Conservation (phyloP, 2,113 vertebrate species). For the Forbesichthys papilliferus region DNA sequence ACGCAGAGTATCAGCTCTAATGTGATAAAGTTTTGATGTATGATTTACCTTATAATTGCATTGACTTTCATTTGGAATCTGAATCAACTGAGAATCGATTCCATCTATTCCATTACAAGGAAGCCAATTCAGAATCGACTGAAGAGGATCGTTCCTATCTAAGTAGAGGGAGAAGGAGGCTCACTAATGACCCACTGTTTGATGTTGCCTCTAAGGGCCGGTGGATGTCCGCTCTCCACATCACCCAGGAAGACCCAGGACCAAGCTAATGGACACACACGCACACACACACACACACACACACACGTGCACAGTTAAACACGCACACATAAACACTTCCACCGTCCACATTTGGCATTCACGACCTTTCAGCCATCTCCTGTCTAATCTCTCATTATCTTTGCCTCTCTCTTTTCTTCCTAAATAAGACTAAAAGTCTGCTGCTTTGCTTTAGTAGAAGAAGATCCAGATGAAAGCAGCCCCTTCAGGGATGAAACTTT, state of each 20-base stretch:
- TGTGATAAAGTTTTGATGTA: too few species aligned
- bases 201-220: slow-evolving; percentile 63
- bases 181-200: slow-evolving; percentile 68
- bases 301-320: slow-evolving; percentile 7
- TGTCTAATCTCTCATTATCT: slow-evolving; percentile 21
- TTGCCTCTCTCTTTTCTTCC: slow-evolving; percentile 22
- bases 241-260: slow-evolving; percentile 40
- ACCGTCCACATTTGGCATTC: slow-evolving; percentile 22
- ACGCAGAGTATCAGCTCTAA: too few species aligned
- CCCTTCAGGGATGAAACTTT: slow-evolving; percentile 1
- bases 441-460: slow-evolving; percentile 42
- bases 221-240: slow-evolving; percentile 58
- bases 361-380: slow-evolving; percentile 25
- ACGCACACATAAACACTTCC: slow-evolving; percentile 3
- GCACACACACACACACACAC: slow-evolving; percentile 7
- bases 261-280: slow-evolving; percentile 40
- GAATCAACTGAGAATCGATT: too few species aligned
- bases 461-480: slow-evolving; percentile 39
- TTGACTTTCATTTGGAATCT: too few species aligned
- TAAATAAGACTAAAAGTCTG: slow-evolving; percentile 23
- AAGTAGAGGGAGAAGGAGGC: slow-evolving; percentile 21
- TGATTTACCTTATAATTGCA: too few species aligned
- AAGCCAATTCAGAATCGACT: too few species aligned
- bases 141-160: too few species aligned
- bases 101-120: too few species aligned